Conservation (phyloP, 2,113 vertebrate genomes). For the Nicator chloris region DNA sequence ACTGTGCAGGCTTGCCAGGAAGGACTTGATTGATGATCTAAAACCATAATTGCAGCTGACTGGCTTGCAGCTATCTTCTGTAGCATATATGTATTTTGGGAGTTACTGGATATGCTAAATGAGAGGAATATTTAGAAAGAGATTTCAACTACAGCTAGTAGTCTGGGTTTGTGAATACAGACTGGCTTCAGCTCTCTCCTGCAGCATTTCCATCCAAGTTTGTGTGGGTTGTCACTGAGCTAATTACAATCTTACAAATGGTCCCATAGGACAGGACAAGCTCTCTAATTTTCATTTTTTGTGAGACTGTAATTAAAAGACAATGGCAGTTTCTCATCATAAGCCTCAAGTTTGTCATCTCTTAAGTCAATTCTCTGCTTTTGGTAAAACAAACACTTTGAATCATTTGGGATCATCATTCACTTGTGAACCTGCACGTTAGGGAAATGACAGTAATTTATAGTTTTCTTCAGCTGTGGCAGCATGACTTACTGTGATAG, state of each 20-base stretch:
- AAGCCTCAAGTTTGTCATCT: constrained; percentile 31
- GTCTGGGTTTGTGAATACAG: background rate
- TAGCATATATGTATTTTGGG: background rate
- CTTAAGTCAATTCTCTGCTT: background rate
- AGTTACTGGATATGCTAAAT: background rate
- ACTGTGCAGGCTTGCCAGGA: background rate
- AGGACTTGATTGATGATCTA: background rate
- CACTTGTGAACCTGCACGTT: background rate
- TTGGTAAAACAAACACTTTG: constrained; percentile 14
- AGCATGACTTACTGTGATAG: background rate
- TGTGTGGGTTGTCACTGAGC: constrained; percentile 12
- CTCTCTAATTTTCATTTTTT: constrained; percentile 28
- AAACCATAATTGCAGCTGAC: background rate
- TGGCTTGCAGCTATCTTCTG: background rate
- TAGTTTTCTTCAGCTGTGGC: background rate
- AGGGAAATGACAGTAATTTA: constrained; percentile 8
- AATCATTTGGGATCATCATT: background rate
- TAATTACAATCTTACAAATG: background rate
- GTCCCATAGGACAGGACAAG: background rate
- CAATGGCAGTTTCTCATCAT: constrained; percentile 11
- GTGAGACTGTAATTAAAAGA: constrained; percentile 38
- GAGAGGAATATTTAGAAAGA: background rate
- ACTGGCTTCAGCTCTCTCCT: background rate
- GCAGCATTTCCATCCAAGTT: background rate
- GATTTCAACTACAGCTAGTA: background rate